Percentiles rank a stretch among this genome's conserved stretches.
Evolutionary conservation across 2,113 vertebrate genomes (phyloP).

Genomic region (Malurus alboscapulatus): DNA sequence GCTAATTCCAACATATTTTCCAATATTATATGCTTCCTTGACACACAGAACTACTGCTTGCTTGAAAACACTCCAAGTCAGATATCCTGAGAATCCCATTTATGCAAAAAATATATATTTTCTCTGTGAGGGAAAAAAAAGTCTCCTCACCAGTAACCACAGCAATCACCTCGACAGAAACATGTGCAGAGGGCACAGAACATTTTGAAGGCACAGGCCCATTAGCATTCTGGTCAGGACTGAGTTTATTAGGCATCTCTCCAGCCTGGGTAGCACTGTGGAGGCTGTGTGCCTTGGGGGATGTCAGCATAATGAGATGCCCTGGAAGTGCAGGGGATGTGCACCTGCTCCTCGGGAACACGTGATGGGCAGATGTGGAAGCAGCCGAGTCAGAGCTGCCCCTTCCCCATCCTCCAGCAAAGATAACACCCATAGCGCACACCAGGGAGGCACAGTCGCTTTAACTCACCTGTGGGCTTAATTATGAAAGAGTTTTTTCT

Average conservation of each 20-base stretch:
- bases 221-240: constrained; percentile 47
- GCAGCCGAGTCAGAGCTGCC: background rate
- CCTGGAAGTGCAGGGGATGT: background rate
- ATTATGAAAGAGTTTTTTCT: background rate
- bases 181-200: background rate
- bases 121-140: background rate
- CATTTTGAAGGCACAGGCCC: background rate
- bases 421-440: background rate
- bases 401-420: background rate
- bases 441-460: background rate
- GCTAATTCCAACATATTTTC: background rate
- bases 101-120: background rate
- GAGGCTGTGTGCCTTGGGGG: background rate
- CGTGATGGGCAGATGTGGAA: background rate
- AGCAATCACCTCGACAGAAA: background rate
- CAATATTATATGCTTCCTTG: background rate
- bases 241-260: constrained; percentile 17
- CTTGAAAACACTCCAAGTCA: background rate
- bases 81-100: background rate
- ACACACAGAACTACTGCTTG: background rate
- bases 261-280: background rate
- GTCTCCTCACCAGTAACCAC: background rate
- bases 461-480: background rate
- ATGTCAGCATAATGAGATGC: constrained; percentile 22
- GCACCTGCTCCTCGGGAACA: constrained; percentile 4